phyloP scores from a whole-genome alignment of 2,888 invertebrate genomes.

The Heliconius aoede region DNA sequence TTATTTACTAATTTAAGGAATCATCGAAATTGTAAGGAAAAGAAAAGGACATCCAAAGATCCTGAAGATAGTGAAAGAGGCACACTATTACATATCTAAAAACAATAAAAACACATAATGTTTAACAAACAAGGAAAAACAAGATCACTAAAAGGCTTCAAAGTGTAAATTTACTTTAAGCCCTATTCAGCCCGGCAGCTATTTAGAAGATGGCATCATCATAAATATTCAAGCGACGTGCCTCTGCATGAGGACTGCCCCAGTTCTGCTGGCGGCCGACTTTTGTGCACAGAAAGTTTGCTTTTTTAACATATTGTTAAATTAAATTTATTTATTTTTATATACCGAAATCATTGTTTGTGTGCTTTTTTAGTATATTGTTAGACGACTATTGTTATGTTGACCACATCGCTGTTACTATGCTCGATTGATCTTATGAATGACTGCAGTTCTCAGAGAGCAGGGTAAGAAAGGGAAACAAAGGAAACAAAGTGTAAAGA shows the following conservation, averaged over 20 bases:
- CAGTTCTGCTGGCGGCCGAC: slow-evolving; percentile 23
- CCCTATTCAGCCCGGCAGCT: slow-evolving; percentile 35
- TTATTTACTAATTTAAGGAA: not conserved
- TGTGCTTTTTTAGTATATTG: too few relatives aligned
- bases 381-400: too few relatives aligned
- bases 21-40: not conserved
- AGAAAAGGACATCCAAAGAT: not conserved
- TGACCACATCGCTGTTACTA: too few relatives aligned
- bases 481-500: too few relatives aligned
- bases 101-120: not conserved
- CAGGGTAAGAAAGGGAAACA: too few relatives aligned
- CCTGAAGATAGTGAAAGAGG: not conserved
- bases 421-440: too few relatives aligned
- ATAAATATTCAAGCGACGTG: slow-evolving; percentile 44
- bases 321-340: too few relatives aligned
- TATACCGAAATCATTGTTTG: too few relatives aligned
- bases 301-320: slow-evolving; percentile 27
- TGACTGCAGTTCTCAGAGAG: too few relatives aligned
- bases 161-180: slow-evolving; percentile 32
- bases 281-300: slow-evolving; percentile 36
- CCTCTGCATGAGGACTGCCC: slow-evolving; percentile 34
- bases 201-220: slow-evolving; percentile 30
- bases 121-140: not conserved
- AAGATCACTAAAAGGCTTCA: slow-evolving; percentile 14
- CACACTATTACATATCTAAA: not conserved